Base-by-base conservation (phyloP, 2,888 invertebrate genomes). In the Epistrophe grossulariae region DNA sequence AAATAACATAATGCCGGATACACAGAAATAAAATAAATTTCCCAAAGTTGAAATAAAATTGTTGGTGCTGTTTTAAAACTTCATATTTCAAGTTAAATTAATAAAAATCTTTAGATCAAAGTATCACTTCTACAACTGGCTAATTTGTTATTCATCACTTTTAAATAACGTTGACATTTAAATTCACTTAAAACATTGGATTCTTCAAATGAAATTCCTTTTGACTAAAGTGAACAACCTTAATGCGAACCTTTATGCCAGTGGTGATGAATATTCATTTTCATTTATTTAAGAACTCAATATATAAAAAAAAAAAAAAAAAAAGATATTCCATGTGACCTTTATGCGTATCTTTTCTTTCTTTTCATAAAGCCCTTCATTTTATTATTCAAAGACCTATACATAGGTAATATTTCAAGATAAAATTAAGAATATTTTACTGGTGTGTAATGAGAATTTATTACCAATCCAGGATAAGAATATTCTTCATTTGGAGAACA, bases 361-460 rank as follows among this genome's bases (percentile, higher is more conserved):
- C 5, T 57, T 31, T 57, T 11, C 8, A 19, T 15, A n/a, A 1
- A 11, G 10, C 19, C 19, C 6, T 19, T 40, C 6, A 1, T 38
- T 40, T 60, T 40, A 15, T 15, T 40, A 24, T 40, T 1, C 40
- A 6, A 2, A 28, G 10, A 4, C 17, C 4, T 48, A 45, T 4
- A 43, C 3, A 13, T 48, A 35, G 64, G 48, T 31, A 9, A 11
- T 19, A 52, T 8, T 13, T 43, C 59, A 52, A 17, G 55, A 57
- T 43, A 17, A 40, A 40, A 60, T 35, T 57, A 57, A 48, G 11
- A 45, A 64, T 64, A 48, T 74, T 74, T 59, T 43, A 57, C 64
- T 64, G 45, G 24, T 6, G 19, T 48, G 43, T 64, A 74, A 84
- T 84, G 84, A 64, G 64, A 79, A 79, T 79, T 84, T 79, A 79